A percentile compares a stretch with the other conserved stretches of the same genome.
Conservation (phyloP, 2,113 vertebrate species). For the Phoxinus phoxinus region DNA sequence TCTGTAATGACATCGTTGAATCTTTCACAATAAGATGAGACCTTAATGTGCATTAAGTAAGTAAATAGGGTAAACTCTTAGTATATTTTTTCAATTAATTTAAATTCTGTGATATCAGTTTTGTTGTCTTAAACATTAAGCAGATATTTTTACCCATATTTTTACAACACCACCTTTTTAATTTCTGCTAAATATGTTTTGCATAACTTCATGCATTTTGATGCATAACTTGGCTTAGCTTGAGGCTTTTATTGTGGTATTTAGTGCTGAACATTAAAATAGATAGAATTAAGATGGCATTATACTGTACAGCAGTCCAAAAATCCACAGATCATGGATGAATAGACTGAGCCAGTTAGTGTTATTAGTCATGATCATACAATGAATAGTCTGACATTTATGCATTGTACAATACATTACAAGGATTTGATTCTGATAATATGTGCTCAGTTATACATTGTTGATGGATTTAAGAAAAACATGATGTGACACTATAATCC, state of each 20-base stretch:
- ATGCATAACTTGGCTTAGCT: background rate
- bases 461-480: conserved; percentile 48
- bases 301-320: background rate
- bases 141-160: too few relatives aligned
- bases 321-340: conserved; percentile 36
- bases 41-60: too few relatives aligned
- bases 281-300: background rate
- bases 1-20: too few relatives aligned
- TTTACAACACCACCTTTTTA: background rate
- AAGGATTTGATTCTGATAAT: conserved; percentile 44
- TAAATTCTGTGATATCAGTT: background rate
- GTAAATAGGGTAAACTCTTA: background rate
- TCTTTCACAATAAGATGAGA: too few relatives aligned
- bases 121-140: background rate
- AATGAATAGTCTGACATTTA: conserved; percentile 43
- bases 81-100: background rate
- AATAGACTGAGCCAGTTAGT: background rate
- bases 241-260: background rate
- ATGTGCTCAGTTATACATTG: conserved; percentile 37
- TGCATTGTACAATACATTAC: conserved; percentile 32
- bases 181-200: background rate
- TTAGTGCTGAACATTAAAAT: background rate
- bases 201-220: too few relatives aligned
- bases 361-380: conserved; percentile 46
- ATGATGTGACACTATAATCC: conserved; percentile 23